Percentiles rank a stretch among this genome's conserved stretches.
Conservation (phyloP, 2,888 invertebrate genomes). For the Prosapia bicincta region DNA sequence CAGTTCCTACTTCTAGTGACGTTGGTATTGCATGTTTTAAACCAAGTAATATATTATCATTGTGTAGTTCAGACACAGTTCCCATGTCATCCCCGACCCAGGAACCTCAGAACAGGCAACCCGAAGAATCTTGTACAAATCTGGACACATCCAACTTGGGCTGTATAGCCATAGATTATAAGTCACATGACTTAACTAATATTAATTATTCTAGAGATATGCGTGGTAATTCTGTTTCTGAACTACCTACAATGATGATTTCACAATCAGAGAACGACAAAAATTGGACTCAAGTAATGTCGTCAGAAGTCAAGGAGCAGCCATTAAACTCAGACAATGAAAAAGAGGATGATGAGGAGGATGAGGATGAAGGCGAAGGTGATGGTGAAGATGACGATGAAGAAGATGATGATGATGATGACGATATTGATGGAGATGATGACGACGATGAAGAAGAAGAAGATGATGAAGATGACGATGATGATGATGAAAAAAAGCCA, state of each 20-base stretch:
- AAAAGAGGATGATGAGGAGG: background rate
- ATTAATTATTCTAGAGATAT: background rate
- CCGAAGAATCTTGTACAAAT: background rate
- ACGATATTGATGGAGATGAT: no score
- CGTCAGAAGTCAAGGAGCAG: background rate
- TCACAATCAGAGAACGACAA: background rate
- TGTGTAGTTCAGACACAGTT: background rate
- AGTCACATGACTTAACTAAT: background rate
- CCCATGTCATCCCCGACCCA: background rate
- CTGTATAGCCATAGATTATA: background rate
- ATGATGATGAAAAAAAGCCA: background rate
- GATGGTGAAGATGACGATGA: no score
- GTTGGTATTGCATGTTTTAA: constrained; percentile 15
- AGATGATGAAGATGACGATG: no score
- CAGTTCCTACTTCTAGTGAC: constrained; percentile 16
- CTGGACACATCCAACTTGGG: background rate
- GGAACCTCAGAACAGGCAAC: background rate
- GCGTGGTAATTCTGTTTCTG: background rate
- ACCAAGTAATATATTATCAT: constrained; percentile 6
- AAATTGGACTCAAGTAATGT: background rate
- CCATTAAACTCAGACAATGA: background rate
- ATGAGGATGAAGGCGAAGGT: no score
- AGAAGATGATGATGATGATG: no score
- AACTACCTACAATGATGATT: background rate
- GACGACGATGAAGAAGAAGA: no score